Conservation (phyloP, 2,797 vertebrate species). For the Sphenopsis melanotis region DNA sequence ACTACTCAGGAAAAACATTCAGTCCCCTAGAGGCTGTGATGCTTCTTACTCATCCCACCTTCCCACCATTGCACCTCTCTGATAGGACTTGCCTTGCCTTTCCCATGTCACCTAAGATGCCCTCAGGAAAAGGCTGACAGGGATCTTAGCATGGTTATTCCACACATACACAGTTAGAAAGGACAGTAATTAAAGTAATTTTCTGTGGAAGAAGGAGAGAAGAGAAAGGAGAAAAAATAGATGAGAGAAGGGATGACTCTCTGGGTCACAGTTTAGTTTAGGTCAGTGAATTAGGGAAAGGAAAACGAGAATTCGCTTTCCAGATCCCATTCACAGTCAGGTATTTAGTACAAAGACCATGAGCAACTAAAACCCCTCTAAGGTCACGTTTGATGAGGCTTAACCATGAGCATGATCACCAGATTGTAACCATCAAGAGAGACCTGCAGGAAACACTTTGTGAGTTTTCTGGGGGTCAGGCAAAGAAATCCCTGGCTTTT, state of each 20-base stretch:
- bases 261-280: not conserved
- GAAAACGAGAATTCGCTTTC: not conserved
- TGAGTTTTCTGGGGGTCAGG: not conserved
- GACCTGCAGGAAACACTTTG: not conserved
- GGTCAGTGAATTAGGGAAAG: not conserved
- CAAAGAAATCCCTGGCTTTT: not conserved
- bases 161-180: not conserved
- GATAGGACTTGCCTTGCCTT: not conserved
- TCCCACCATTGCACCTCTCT: not conserved
- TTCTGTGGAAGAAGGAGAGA: not conserved
- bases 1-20: not conserved
- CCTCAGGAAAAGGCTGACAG: not conserved
- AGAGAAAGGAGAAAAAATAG: not conserved
- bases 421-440: not conserved
- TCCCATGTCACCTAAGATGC: rapidly evolving
- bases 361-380: not conserved
- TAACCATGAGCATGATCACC: not conserved
- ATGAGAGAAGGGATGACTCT: not conserved
- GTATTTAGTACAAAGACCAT: not conserved
- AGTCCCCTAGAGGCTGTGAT: not conserved
- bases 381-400: not conserved
- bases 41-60: not conserved
- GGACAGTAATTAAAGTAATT: not conserved
- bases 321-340: not conserved
- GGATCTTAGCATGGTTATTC: not conserved